A percentile compares a stretch with the other conserved stretches of the same genome.
These are phyloP conservation scores for Osmerus eperlanus DNA, from an alignment of 2,113 vertebrate genomes.

Conservation along the genomic window DNA sequence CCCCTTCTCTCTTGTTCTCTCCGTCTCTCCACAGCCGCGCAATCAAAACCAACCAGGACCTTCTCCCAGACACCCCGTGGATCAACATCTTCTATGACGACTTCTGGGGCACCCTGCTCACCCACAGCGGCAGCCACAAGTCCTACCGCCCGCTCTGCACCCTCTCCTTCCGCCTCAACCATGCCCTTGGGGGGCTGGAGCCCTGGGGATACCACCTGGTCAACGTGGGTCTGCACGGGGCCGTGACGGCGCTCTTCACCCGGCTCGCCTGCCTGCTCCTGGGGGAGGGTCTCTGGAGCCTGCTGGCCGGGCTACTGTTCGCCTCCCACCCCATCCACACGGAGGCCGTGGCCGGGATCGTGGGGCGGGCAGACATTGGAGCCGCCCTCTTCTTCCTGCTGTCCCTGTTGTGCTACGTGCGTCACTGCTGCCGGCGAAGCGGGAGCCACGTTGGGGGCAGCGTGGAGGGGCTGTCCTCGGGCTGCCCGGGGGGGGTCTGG, in stretches of 20 bases:
- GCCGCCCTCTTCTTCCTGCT: constrained; percentile 93
- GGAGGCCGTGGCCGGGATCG: constrained; percentile 90
- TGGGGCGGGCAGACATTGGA: constrained; percentile 92
- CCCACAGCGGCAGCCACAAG: constrained; percentile 98
- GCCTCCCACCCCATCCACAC: constrained; percentile 95
- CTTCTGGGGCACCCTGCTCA: constrained; percentile 97
- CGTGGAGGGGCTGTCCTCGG: constrained; percentile 9
- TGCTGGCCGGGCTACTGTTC: constrained; percentile 90
- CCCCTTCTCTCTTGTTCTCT: constrained; percentile 14
- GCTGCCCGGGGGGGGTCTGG: constrained; percentile 78
- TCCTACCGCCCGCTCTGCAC: constrained; percentile 96
- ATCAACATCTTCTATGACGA: constrained; percentile 97
- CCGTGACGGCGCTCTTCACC: constrained; percentile 88
- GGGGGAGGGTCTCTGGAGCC: constrained; percentile 86
- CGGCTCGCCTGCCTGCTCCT: constrained; percentile 87
- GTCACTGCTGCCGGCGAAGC: constrained; percentile 76
- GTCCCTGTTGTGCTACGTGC: constrained; percentile 88
- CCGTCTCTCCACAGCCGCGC: constrained; percentile 81
- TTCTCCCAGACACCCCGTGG: constrained; percentile 95
- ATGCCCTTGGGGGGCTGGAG: constrained; percentile 85
- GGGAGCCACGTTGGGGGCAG: constrained; percentile 47
- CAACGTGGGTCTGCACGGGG: constrained; percentile 86
- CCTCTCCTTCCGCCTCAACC: constrained; percentile 94
- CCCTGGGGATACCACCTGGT: constrained; percentile 96
- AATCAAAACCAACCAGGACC: constrained; percentile 98